Evolutionary conservation across 2,797 vertebrate genomes (phyloP).

Genomic region (Tauraco hartlaubi): DNA sequence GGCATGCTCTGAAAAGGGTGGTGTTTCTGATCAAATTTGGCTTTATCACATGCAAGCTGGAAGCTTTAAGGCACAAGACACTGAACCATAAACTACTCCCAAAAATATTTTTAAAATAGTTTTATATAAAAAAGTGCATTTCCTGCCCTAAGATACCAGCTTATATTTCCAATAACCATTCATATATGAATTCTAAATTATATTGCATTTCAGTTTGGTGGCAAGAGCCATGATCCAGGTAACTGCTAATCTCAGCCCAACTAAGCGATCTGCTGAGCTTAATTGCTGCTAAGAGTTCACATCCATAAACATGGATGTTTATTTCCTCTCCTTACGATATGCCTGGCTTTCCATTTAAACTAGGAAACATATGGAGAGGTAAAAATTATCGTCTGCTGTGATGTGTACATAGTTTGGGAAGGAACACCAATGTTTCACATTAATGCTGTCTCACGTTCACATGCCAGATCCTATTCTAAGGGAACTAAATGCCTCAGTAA

Average conservation of each 20-base stretch:
- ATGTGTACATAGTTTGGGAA: not conserved
- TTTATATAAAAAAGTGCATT: not conserved
- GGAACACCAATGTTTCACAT: not conserved
- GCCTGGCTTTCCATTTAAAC: not conserved
- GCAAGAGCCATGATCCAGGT: not conserved
- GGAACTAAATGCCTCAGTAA: slow-evolving; percentile 1
- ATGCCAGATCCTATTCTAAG: not conserved
- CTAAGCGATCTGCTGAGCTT: not conserved
- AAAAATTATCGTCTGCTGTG: not conserved
- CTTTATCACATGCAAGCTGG: not conserved
- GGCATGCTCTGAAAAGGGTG: not conserved
- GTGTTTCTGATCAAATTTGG: not conserved
- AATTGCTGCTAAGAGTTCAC: not conserved
- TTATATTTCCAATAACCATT: not conserved
- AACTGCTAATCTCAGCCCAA: not conserved
- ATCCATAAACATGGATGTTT: not conserved
- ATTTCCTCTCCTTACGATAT: not conserved
- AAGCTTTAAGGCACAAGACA: not conserved
- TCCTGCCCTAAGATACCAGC: not conserved
- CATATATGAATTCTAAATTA: not conserved
- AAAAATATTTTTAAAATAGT: not conserved
- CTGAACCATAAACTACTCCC: not conserved
- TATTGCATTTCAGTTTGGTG: not conserved
- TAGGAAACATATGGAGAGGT: not conserved
- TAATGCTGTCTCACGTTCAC: slow-evolving; percentile 15